phyloP scores from a whole-genome alignment of 2,113 vertebrate species.

The Sinocyclocheilus anshuiensis region DNA sequence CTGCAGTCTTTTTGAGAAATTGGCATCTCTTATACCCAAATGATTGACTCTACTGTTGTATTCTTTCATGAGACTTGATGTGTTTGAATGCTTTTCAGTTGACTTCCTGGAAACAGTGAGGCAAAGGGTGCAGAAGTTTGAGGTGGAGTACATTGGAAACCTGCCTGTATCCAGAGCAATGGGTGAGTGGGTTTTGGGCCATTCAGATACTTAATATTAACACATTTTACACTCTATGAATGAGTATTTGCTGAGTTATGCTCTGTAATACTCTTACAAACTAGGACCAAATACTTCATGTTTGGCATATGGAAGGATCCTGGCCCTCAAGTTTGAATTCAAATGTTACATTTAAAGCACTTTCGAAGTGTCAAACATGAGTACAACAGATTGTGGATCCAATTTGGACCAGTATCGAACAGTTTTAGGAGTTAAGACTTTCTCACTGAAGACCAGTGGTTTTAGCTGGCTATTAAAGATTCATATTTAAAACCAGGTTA shows the following conservation, averaged over 20 bases:
- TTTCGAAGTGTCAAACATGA: not conserved
- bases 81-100: slow-evolving; percentile 73
- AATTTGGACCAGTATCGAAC: not conserved
- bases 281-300: not conserved
- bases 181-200: slow-evolving; percentile 76
- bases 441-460: not conserved
- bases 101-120: slow-evolving; percentile 84
- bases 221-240: not conserved
- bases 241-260: not conserved
- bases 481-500: not conserved
- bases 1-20: not conserved
- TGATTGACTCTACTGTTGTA: not conserved
- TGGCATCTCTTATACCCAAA: not conserved
- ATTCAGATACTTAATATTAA: not conserved
- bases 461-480: not conserved
- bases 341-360: not conserved
- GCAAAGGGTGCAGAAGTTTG: slow-evolving; percentile 86
- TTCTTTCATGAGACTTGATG: not conserved
- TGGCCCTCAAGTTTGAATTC: not conserved
- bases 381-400: not conserved
- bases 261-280: not conserved
- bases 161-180: slow-evolving; percentile 88
- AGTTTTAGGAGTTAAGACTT: not conserved
- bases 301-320: not conserved
- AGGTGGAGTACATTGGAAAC: slow-evolving; percentile 87